Evolutionary conservation across 1,140 invertebrate species (phyloP).

Genomic region (Philaenus spumarius): DNA sequence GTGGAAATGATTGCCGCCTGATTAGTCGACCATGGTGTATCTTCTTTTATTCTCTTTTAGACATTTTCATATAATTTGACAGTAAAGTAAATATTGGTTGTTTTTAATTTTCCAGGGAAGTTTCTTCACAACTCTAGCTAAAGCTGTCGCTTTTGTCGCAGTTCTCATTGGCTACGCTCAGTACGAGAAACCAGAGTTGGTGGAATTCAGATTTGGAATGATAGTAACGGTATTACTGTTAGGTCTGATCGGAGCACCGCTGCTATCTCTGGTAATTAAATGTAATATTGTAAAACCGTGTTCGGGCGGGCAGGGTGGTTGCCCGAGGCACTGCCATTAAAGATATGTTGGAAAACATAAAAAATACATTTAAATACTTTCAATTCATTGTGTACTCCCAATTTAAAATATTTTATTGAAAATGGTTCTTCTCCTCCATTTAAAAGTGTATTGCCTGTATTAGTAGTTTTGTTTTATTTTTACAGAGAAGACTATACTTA

Average conservation of each 20-base stretch:
- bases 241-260: constrained; percentile 58
- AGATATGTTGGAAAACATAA: too few species aligned
- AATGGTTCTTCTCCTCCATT: too few species aligned
- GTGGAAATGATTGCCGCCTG: not conserved
- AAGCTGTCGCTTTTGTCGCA: constrained; percentile 46
- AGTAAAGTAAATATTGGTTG: too few species aligned
- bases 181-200: constrained; percentile 50
- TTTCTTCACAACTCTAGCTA: constrained; percentile 40
- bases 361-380: too few species aligned
- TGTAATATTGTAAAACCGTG: too few species aligned
- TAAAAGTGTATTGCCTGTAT: too few species aligned
- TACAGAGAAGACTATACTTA: too few species aligned
- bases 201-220: constrained; percentile 61
- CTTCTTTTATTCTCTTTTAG: not conserved
- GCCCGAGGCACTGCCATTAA: too few species aligned
- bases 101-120: constrained; percentile 35
- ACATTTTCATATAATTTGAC: not conserved
- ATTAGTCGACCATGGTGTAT: not conserved
- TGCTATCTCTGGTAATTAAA: constrained; percentile 57
- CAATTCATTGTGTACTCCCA: too few species aligned
- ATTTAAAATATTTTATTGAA: too few species aligned
- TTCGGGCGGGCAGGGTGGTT: too few species aligned
- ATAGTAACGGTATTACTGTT: constrained; percentile 62
- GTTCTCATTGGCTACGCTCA: constrained; percentile 53
- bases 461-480: too few species aligned